These are phyloP conservation scores for Drosophila subpulchrella DNA, from an alignment of 1,140 invertebrate species.

Conservation along the genomic window DNA sequence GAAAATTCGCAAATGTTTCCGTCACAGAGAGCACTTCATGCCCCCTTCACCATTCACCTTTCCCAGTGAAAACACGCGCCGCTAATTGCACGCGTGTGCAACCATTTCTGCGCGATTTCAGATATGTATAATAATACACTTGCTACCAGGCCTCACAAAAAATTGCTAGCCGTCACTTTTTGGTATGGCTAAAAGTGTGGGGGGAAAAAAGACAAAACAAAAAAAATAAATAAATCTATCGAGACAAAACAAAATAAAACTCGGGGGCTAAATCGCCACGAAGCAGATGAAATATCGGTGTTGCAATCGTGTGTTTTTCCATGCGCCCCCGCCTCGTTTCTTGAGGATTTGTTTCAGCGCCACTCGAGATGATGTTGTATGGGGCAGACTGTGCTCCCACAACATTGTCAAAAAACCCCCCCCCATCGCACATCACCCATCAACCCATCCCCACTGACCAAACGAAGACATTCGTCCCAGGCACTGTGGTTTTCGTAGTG, in stretches of 20 bases:
- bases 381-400: slow-evolving; percentile 37
- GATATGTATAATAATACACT: slow-evolving; percentile 26
- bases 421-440: background rate
- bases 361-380: slow-evolving; percentile 40
- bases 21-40: slow-evolving; percentile 10
- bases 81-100: slow-evolving; percentile 58
- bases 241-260: slow-evolving; percentile 9
- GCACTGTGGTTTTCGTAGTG: slow-evolving; percentile 34
- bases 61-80: slow-evolving; percentile 55
- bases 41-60: slow-evolving; percentile 44
- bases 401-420: slow-evolving; percentile 31
- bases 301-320: slow-evolving; percentile 67
- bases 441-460: slow-evolving; percentile 5
- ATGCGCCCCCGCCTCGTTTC: slow-evolving; percentile 26
- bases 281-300: slow-evolving; percentile 46
- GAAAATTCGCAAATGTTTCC: slow-evolving; percentile 46
- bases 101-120: slow-evolving; percentile 3
- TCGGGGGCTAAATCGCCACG: slow-evolving; percentile 10
- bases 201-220: slow-evolving; percentile 6
- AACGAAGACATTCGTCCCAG: slow-evolving; percentile 26
- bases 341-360: slow-evolving; percentile 29
- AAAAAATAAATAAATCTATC: slow-evolving; percentile 6
- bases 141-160: slow-evolving; percentile 42
- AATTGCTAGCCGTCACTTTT: slow-evolving; percentile 44
- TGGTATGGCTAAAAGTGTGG: slow-evolving; percentile 37